These are phyloP conservation scores for Plumapathes pennacea DNA, from an alignment of 92 coral and sea anemone species.

Conservation along the genomic window DNA sequence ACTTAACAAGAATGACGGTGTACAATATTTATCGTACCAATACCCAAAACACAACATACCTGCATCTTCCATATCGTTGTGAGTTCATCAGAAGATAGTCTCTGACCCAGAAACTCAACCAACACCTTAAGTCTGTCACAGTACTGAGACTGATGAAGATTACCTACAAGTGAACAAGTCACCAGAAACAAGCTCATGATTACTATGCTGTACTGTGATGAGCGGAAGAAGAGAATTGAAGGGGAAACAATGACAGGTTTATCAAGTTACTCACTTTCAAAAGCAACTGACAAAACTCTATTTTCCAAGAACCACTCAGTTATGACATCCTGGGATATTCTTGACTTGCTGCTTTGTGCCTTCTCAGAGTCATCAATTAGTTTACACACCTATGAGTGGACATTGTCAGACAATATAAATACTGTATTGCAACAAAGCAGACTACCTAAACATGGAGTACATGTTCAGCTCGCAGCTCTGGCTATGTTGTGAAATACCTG, in stretches of 20 bases:
- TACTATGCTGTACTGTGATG: too few relatives aligned
- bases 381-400: conserved; percentile 78
- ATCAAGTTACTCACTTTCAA: conserved; percentile 74
- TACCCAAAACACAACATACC: conserved; percentile 14
- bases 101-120: conserved; percentile 83
- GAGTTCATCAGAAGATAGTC: conserved; percentile 79
- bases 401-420: too few relatives aligned
- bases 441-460: too few relatives aligned
- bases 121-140: conserved; percentile 85
- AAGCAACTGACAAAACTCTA: conserved; percentile 82
- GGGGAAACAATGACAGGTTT: too few relatives aligned
- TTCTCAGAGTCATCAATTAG: conserved; percentile 83
- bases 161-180: conserved; percentile 43
- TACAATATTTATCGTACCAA: background rate
- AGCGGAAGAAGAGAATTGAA: too few relatives aligned
- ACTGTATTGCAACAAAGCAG: too few relatives aligned
- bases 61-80: conserved; percentile 93
- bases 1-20: too few relatives aligned
- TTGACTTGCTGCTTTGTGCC: conserved; percentile 58
- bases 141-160: conserved; percentile 83
- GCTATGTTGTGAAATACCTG: too few relatives aligned
- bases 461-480: too few relatives aligned
- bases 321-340: conserved; percentile 76
- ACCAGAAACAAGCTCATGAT: too few relatives aligned
- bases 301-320: conserved; percentile 82